phyloP scores from a whole-genome alignment of 2,113 vertebrate genomes.

The Microcebus tavaratra region DNA sequence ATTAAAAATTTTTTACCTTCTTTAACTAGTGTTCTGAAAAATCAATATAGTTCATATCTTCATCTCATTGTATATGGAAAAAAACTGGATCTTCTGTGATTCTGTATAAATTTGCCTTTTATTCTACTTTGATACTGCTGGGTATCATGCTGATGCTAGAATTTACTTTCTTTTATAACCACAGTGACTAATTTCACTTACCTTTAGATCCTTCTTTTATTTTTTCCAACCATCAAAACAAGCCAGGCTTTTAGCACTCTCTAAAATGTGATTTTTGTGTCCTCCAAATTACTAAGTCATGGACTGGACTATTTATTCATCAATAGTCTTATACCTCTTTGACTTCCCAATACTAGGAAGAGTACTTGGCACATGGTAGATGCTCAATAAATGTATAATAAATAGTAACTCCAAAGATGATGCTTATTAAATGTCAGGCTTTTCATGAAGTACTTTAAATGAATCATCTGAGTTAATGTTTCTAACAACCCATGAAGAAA shows the following conservation, averaged over 20 bases:
- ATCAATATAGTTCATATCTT: background rate
- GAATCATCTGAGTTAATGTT: background rate
- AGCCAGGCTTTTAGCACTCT: background rate
- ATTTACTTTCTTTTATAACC: background rate
- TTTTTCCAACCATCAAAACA: background rate
- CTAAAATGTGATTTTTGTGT: background rate
- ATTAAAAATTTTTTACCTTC: background rate
- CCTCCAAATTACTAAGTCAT: background rate
- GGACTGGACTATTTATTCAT: background rate
- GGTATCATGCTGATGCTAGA: background rate
- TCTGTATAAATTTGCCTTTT: background rate
- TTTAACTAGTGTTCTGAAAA: slow-evolving; percentile 1
- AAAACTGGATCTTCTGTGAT: background rate
- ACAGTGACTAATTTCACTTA: background rate
- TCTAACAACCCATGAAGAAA: background rate
- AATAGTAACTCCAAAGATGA: background rate
- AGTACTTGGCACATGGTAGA: background rate
- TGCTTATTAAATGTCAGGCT: background rate
- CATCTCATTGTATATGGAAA: background rate
- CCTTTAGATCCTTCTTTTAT: background rate
- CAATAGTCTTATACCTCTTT: background rate
- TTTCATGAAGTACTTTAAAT: background rate
- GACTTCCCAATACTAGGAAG: background rate
- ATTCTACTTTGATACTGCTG: background rate
- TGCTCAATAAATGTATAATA: background rate